Conservation (phyloP, 2,113 vertebrate genomes). For the Pan paniscus region DNA sequence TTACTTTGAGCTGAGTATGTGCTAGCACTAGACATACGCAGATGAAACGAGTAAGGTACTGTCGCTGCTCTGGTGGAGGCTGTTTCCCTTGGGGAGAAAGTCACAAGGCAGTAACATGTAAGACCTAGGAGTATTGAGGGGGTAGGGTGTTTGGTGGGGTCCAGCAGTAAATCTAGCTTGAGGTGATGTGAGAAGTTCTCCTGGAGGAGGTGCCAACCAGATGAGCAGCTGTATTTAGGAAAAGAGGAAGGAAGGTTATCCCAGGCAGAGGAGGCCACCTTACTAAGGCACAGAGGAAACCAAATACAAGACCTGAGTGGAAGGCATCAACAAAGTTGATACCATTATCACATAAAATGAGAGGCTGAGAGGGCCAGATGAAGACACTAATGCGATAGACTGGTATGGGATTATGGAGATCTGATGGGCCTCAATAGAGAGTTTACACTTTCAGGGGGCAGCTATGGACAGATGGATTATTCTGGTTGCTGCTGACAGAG, state of each 20-base stretch:
- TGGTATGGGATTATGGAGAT: background rate
- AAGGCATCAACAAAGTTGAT: background rate
- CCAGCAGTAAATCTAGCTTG: background rate
- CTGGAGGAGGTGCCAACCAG: background rate
- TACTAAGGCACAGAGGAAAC: background rate
- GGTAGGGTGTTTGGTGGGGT: background rate
- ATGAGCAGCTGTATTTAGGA: too few species aligned
- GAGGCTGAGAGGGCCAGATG: background rate
- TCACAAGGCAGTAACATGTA: background rate
- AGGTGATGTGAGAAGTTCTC: background rate
- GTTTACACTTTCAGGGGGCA: background rate
- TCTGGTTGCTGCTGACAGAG: background rate
- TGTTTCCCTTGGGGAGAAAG: background rate
- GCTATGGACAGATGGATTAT: background rate
- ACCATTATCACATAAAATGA: background rate
- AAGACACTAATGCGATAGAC: background rate
- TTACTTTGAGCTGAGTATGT: background rate
- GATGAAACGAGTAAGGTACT: background rate
- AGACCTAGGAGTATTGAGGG: background rate
- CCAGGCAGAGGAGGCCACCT: background rate
- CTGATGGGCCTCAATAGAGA: background rate
- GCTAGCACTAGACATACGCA: too few species aligned
- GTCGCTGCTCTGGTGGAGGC: background rate
- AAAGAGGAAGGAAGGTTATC: background rate
- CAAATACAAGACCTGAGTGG: too few species aligned